A percentile compares a stretch with the other conserved stretches of the same genome.
Conservation (phyloP, 2,113 vertebrate species). For the Oncorhynchus gorbuscha region DNA sequence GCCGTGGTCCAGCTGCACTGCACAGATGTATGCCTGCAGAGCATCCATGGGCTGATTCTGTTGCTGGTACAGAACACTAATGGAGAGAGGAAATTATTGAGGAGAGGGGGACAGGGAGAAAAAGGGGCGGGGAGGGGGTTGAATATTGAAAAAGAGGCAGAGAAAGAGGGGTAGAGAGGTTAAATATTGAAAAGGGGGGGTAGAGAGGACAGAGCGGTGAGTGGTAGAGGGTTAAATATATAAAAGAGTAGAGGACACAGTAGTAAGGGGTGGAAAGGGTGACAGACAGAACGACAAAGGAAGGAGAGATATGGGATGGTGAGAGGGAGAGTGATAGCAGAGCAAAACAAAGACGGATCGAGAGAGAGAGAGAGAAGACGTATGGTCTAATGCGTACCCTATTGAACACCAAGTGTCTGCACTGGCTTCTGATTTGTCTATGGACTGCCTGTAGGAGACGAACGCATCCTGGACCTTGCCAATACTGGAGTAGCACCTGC, state of each 20-base stretch:
- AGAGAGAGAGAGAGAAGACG: too few species aligned
- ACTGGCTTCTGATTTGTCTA: conserved; percentile 94
- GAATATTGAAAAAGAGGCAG: neutral
- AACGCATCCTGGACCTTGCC: conserved; percentile 95
- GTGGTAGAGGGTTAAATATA: neutral
- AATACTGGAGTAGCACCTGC: conserved; percentile 95
- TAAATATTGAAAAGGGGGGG: neutral
- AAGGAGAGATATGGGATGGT: neutral
- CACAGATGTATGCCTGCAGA: conserved; percentile 92
- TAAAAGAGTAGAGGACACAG: too few species aligned
- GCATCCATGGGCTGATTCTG: conserved; percentile 95
- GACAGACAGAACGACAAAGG: neutral
- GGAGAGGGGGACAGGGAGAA: neutral
- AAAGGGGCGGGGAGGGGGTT: neutral
- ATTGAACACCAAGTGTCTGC: conserved; percentile 95
- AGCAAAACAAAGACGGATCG: neutral
- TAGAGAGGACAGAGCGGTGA: neutral
- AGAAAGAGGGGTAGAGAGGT: neutral
- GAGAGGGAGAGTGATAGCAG: neutral
- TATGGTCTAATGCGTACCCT: conserved; percentile 76
- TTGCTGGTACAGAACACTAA: conserved; percentile 91
- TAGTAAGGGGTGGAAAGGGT: neutral
- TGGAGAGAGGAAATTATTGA: neutral
- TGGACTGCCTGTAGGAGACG: conserved; percentile 92
- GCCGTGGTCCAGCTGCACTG: conserved; percentile 90